These are phyloP conservation scores for Dolichallabes microphthalmus DNA, from an alignment of 2,113 vertebrate genomes.

Conservation along the genomic window DNA sequence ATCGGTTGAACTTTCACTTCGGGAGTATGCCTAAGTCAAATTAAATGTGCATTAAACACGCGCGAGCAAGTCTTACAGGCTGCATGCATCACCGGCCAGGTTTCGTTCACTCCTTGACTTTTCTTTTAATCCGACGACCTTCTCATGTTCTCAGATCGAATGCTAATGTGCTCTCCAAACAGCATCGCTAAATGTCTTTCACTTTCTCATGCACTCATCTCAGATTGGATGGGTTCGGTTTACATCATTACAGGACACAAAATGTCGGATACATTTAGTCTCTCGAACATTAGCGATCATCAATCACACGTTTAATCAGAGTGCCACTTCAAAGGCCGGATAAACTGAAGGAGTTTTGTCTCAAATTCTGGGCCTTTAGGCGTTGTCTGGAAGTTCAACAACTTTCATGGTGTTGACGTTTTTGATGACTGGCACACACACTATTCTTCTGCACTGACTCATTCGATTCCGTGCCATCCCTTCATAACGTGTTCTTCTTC, in stretches of 20 bases:
- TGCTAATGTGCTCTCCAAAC: slow-evolving; percentile 14
- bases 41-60: neutral
- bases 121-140: slow-evolving; percentile 40
- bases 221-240: neutral
- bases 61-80: neutral
- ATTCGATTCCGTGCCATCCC: slow-evolving; percentile 13
- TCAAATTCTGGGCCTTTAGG: slow-evolving; percentile 34
- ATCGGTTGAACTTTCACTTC: neutral
- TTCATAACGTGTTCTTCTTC: neutral
- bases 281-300: neutral
- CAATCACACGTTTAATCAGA: neutral
- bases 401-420: slow-evolving; percentile 40
- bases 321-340: slow-evolving; percentile 19
- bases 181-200: slow-evolving; percentile 20
- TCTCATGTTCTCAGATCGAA: slow-evolving; percentile 36
- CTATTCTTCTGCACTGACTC: slow-evolving; percentile 8
- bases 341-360: slow-evolving; percentile 27
- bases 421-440: slow-evolving; percentile 14
- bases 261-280: slow-evolving; percentile 3
- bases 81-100: neutral
- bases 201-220: neutral
- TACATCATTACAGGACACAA: neutral
- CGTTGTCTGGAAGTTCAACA: slow-evolving; percentile 11
- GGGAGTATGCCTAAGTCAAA: neutral
- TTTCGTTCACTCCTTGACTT: slow-evolving; percentile 28